These are phyloP conservation scores for Disparrhopalites patrizii DNA, from an alignment of 2,888 invertebrate species.

Conservation along the genomic window DNA sequence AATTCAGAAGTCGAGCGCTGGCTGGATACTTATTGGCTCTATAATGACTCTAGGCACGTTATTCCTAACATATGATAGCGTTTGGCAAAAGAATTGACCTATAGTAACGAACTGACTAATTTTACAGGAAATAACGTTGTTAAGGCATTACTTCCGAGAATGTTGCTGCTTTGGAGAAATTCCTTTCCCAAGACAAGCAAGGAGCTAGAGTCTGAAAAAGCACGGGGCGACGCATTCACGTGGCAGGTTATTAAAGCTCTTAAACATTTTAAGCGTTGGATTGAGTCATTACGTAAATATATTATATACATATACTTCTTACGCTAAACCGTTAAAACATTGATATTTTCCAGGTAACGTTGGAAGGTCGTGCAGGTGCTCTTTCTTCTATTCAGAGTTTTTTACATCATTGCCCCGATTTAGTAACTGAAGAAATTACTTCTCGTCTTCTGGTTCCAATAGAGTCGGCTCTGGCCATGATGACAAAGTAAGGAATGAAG, in stretches of 20 bases:
- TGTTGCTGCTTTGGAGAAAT: slow-evolving; percentile 93
- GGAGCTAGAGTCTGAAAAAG: slow-evolving; percentile 94
- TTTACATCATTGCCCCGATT: slow-evolving; percentile 80
- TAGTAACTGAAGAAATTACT: slow-evolving; percentile 87
- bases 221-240: slow-evolving; percentile 95
- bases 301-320: not conserved
- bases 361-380: slow-evolving; percentile 95
- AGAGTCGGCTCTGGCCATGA: slow-evolving; percentile 91
- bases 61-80: too few species aligned
- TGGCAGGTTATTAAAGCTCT: slow-evolving; percentile 68
- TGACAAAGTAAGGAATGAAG: slow-evolving; percentile 70
- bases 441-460: slow-evolving; percentile 83
- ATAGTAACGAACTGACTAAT: too few species aligned
- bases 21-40: slow-evolving; percentile 94
- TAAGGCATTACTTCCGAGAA: slow-evolving; percentile 82
- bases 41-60: slow-evolving; percentile 95
- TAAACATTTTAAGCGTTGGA: not conserved
- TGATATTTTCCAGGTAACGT: slow-evolving; percentile 67
- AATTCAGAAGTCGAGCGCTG: slow-evolving; percentile 90
- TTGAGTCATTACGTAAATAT: too few species aligned
- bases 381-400: slow-evolving; percentile 93
- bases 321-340: not conserved
- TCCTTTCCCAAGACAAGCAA: slow-evolving; percentile 95
- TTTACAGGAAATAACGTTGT: slow-evolving; percentile 60
- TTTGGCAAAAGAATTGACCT: too few species aligned